Conservation (phyloP, 1,140 invertebrate genomes). For the Pteromalus puparum region DNA sequence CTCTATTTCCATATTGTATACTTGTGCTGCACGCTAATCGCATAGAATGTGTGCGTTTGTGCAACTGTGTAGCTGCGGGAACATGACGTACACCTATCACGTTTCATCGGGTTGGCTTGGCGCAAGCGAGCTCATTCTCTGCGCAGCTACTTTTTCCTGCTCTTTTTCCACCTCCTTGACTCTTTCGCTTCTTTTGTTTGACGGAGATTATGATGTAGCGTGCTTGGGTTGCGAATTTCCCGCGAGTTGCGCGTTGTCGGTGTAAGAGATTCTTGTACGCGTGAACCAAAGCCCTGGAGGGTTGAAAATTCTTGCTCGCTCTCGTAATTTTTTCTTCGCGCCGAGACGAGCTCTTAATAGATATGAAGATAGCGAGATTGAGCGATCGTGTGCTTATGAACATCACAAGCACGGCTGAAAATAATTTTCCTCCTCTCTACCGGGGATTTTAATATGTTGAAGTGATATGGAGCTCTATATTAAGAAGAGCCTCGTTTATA, state of each 20-base stretch:
- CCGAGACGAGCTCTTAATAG: not conserved
- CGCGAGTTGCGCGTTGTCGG: not conserved
- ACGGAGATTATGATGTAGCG: constrained; percentile 12
- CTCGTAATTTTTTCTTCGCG: not conserved
- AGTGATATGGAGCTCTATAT: not conserved
- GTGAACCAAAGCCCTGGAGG: not conserved
- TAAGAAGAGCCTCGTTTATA: not conserved
- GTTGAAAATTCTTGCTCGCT: constrained; percentile 7
- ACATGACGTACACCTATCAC: not conserved
- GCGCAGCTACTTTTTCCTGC: not conserved
- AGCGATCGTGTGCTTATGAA: not conserved
- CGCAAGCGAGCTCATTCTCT: not conserved
- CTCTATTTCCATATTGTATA: not conserved
- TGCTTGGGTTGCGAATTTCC: not conserved
- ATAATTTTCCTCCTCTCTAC: not conserved
- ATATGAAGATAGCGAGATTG: not conserved
- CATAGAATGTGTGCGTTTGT: too few relatives aligned
- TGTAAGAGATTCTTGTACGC: constrained; percentile 13
- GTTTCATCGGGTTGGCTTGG: not conserved
- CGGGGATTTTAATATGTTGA: not conserved
- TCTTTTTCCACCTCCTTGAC: not conserved
- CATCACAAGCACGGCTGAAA: not conserved
- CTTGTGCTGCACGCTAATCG: not conserved
- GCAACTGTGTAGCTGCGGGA: not conserved
- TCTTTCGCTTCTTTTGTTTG: not conserved